Conservation (phyloP, 1,140 invertebrate genomes). For the Lepidurus apus region DNA sequence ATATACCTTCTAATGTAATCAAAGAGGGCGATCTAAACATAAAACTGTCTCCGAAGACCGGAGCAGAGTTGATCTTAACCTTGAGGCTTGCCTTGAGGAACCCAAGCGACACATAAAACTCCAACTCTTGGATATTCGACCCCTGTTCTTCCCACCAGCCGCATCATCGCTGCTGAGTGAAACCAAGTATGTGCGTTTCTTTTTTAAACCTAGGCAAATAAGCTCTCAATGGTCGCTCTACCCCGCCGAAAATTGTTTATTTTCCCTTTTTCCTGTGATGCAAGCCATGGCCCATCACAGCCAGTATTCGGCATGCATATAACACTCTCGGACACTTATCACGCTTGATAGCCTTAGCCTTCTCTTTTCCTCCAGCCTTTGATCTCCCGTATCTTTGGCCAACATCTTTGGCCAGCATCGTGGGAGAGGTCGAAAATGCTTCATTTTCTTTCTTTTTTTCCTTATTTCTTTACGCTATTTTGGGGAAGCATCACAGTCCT, state of each 20-base stretch:
- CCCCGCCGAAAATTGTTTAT: background rate
- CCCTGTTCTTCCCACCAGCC: background rate
- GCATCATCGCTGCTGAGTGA: background rate
- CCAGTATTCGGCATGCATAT: constrained; percentile 13
- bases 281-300: background rate
- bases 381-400: constrained; percentile 5
- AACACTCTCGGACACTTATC: constrained; percentile 21
- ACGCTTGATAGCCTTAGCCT: background rate
- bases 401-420: background rate
- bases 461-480: background rate
- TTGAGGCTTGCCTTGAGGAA: background rate
- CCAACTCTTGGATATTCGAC: background rate
- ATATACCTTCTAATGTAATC: constrained; percentile 10
- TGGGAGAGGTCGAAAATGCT: background rate
- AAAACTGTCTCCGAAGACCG: background rate
- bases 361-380: background rate
- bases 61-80: constrained; percentile 8
- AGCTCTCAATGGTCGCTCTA: background rate
- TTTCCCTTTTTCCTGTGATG: constrained; percentile 3
- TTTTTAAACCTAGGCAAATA: background rate
- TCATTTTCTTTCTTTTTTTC: background rate
- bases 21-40: background rate
- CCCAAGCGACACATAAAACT: background rate
- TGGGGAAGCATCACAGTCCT: background rate
- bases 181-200: background rate